Evolutionary conservation across 2,888 invertebrate genomes (phyloP), one percentile per base, ranked within the genome.

Genomic region (Eristalis intricaria): DNA sequence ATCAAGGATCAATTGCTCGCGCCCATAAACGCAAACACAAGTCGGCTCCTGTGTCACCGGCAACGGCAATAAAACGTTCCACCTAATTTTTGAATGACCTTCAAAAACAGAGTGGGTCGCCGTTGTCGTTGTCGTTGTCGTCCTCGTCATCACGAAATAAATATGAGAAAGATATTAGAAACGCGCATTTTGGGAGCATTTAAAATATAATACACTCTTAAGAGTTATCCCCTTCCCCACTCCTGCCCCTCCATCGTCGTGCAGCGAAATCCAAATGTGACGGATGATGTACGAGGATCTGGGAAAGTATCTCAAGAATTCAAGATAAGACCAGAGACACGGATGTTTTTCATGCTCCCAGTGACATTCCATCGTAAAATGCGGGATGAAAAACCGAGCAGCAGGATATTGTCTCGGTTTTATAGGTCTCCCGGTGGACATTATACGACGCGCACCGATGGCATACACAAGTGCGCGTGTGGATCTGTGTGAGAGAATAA

Each of bases 341-440:
- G 61, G 38, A 63, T 60, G 38, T 13, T 13, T 38, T 38, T 38
- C 38, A 23, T 60, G 43, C 29, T 70, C 75, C 79, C 60, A 68
- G 63, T 65, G 61, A 84, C 75, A 68, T 87, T 79, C 79, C 76
- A 50, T 87, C 83, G 79, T 87, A 80, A 87, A 87, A 84, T 5
- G 60, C 50, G 19, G 71, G 78, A 87, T 87, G 83, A 71, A 70
- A 75, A 76, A 79, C 71, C 58, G 38, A 32, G 15, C 69, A 23
- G 56, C n/a, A 40, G 38, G 43, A 56, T 50, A 50, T 50, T 50
- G 38, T 5, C 61, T 15, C 23, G 10, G 26, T 86, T 87, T 83
- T 87, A 87, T 87, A 66, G 19, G 68, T 87, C 87, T 84, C 87
- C 64, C 71, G 87, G 75, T 79, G 86, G 75, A 86, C 75, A 66